phyloP scores from a whole-genome alignment of 2,797 vertebrate genomes.

The Lophotriccus pileatus region DNA sequence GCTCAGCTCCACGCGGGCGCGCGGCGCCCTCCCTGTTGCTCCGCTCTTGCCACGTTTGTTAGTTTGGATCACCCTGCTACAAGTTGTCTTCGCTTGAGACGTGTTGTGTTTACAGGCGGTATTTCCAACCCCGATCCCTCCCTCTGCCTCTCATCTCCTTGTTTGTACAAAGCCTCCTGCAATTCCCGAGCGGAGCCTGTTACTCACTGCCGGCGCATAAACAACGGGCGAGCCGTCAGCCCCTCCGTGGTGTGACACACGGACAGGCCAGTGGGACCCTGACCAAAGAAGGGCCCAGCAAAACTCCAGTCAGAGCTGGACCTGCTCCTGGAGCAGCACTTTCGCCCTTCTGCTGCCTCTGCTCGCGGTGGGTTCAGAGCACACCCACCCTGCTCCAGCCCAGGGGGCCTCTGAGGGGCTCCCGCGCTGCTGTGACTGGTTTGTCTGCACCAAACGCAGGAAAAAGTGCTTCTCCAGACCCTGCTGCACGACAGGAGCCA shows the following conservation, averaged over 20 bases:
- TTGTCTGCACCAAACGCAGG: background rate
- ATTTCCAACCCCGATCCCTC: background rate
- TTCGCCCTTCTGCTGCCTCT: background rate
- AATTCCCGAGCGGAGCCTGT: background rate
- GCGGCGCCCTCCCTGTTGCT: constrained; percentile 11
- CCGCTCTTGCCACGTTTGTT: background rate
- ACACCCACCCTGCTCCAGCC: accelerated
- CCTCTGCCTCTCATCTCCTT: constrained; percentile 48
- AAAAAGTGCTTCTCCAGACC: background rate
- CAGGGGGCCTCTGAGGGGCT: accelerated
- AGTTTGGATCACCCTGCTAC: background rate
- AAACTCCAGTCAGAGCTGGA: background rate
- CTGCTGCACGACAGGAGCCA: accelerated
- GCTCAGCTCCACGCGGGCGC: constrained; percentile 29
- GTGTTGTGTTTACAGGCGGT: background rate
- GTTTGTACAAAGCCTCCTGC: constrained; percentile 50
- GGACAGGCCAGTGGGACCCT: background rate
- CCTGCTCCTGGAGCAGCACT: background rate
- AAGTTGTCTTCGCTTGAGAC: background rate
- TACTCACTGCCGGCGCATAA: background rate
- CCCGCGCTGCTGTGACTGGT: accelerated
- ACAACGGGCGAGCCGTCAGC: background rate
- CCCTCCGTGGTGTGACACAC: background rate
- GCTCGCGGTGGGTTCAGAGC: accelerated
- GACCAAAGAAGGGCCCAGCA: background rate